phyloP scores from a whole-genome alignment of 30 jellyfish, hydroid and myxozoan genomes.

The Aurelia aurita complex sp. Pacific region DNA sequence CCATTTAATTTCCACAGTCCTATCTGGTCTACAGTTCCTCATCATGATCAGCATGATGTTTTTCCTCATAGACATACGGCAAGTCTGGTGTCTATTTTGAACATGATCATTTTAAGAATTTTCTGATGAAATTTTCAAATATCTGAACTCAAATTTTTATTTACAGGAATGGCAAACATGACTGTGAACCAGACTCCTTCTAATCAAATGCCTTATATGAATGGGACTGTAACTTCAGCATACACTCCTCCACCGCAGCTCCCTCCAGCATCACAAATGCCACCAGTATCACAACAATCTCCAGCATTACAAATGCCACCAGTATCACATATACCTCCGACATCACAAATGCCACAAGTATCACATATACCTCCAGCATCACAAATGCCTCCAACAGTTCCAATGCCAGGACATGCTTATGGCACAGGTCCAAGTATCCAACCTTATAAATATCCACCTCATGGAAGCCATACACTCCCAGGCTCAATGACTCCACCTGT shows the following conservation, averaged over 20 bases:
- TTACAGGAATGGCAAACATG: slow-evolving; percentile 47
- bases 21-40: no score
- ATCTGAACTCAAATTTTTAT: background rate
- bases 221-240: slow-evolving; percentile 14
- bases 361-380: no score
- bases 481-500: slow-evolving; percentile 64
- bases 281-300: no score
- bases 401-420: background rate
- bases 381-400: background rate
- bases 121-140: background rate
- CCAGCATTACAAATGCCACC: no score
- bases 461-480: slow-evolving; percentile 22
- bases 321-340: background rate
- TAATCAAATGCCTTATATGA: background rate
- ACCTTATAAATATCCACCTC: background rate
- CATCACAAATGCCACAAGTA: background rate
- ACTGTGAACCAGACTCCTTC: slow-evolving; percentile 17
- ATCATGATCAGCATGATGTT: no score
- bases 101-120: background rate
- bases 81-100: background rate
- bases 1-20: no score
- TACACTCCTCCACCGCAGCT: background rate
- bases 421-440: background rate
- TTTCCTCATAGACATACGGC: background rate
- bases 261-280: background rate